Evolutionary conservation across 2,888 invertebrate genomes (phyloP), one percentile per base, ranked within the genome.

Genomic region (Himalopsyche japonica): DNA sequence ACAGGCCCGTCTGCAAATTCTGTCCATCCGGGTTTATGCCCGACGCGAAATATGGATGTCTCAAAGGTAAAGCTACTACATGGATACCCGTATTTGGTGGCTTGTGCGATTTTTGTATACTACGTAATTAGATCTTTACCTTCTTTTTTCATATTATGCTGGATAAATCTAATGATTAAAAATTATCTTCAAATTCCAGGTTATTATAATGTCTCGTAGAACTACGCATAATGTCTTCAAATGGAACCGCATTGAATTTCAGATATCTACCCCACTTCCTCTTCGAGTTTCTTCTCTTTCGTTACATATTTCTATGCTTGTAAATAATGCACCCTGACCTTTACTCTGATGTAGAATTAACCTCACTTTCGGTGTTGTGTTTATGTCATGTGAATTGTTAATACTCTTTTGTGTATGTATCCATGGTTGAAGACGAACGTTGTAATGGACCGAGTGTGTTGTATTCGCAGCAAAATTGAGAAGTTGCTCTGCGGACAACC

Each of bases 1-100:
- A 98, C 93, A 97, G 96, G 93, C 96, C 98, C 89, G 95, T 96
- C 92, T 98, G 98, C 96, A 97, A 97, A 95, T 97, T 97, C 94
- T 98, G 98, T 94, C 97, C 98, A 90, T 94, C 94, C 92, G 98
- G 97, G 93, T 98, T 96, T 94, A 95, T 95, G 93, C 95, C 96
- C 92, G 97, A 98, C 93, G 95, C 96, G 90, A 95, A 95, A 94
- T 96, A 96, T 93, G 97, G 97, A 96, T 98, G 98, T 94, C 95
- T 96, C 93, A 97, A 97, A 97, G 97, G 98, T 98, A 98, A 97
- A 93, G 88, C 88, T 91, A 90, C 88, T 88, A 88, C 88, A 86
- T 86, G 86, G 86, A 86, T 86, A 85, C 84, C 87, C 86, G 85
- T 86, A 85, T 87, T 82, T 82, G 86, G 86, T 86, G 86, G 87